Conservation (phyloP, 2,113 vertebrate species). For the Octodon degus region DNA sequence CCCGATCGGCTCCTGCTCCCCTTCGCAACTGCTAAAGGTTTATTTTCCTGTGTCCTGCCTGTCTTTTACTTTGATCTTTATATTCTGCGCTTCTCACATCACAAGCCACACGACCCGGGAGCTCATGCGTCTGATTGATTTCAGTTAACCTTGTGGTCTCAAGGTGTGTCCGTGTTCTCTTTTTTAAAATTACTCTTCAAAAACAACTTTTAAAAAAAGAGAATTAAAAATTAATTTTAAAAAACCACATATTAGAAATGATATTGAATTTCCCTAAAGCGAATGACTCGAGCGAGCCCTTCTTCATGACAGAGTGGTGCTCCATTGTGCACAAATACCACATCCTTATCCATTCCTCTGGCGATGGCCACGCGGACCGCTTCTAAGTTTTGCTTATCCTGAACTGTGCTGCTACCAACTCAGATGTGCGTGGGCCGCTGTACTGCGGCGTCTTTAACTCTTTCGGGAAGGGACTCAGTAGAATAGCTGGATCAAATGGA, state of each 20-base stretch:
- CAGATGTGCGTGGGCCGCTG: neutral
- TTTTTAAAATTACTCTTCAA: too few species aligned
- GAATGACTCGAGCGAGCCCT: neutral
- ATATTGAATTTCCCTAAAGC: neutral
- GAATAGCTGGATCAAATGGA: neutral
- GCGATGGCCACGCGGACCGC: neutral
- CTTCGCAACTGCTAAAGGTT: neutral
- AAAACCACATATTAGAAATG: too few species aligned
- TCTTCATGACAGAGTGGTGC: neutral
- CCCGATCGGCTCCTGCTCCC: neutral
- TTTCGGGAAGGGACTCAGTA: neutral
- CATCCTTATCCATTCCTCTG: neutral
- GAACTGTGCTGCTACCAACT: neutral
- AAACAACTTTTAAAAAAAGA: too few species aligned
- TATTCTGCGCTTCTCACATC: neutral
- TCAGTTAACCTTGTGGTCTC: neutral
- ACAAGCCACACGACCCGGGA: neutral
- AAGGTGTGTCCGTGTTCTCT: neutral
- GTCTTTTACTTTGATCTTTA: neutral
- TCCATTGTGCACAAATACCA: neutral
- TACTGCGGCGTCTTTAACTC: neutral
- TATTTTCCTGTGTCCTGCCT: neutral
- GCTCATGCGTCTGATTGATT: neutral
- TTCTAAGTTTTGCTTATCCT: neutral
- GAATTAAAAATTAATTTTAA: too few species aligned